Evolutionary conservation across 2,797 vertebrate genomes (phyloP), one percentile per base, ranked within the genome.

Genomic region (Scarus forsteni): DNA sequence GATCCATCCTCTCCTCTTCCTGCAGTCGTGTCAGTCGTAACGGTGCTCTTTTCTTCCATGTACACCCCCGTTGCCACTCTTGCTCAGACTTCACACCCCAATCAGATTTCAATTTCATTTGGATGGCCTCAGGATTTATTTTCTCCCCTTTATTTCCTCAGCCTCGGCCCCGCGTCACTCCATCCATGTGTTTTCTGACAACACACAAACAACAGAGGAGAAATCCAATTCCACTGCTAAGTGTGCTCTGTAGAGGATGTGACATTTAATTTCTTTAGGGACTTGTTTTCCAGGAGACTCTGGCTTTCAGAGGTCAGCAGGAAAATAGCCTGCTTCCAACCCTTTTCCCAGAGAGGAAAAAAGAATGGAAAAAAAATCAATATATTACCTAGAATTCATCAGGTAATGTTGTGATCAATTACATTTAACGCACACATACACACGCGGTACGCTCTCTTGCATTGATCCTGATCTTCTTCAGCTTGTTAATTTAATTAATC

Each of bases 141-240:
- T 71, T 67, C 57, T 56, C 54, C 66, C 42, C 55, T 56, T 72
- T 53, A 55, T 78, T 72, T 79, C 73, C 53, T 75, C 72, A 67
- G 77, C 74, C 66, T 77, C 75, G 60, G 65, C 36, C 53, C 50
- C 27, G 48, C 49, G 48, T 68, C 66, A 53, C 65, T 78, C 65
- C 42, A 60, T 72, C 75, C 65, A 18, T 81, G 55, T 70, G 66
- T 89, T 85, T 87, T 82, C 66, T 48, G 66, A 78, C 73, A 69
- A 70, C 75, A 68, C 66, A 81, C 71, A 65, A 80, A 84, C 70
- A 88, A 66, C 69, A 68, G 52, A 51, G 67, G 77, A 84, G 67
- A 83, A 90, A 92, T 91, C 83, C 89, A 91, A 88, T 93, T 88
- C 77, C 71, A 69, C 70, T 85, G 85, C 75, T 93, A 89, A 91